phyloP scores from a whole-genome alignment of 2,797 vertebrate genomes.

The Mallotus villosus region DNA sequence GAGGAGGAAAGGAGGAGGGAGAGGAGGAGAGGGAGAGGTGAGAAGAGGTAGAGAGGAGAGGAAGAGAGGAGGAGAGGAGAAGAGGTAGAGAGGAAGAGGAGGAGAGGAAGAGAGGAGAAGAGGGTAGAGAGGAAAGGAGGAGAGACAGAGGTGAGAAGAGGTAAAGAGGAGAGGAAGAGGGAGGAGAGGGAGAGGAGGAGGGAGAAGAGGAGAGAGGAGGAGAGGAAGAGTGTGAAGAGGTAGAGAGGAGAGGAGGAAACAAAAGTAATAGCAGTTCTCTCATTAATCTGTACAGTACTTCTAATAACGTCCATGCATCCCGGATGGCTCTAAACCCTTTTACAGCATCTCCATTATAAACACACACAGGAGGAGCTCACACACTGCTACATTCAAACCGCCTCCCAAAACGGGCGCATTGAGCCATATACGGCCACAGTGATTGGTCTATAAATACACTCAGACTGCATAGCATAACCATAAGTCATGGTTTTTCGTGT shows the following conservation, averaged over 20 bases:
- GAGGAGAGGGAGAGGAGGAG: not conserved
- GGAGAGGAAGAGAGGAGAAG: too few relatives aligned
- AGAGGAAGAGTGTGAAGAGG: too few relatives aligned
- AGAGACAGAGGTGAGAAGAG: too few relatives aligned
- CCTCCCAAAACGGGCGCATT: not conserved
- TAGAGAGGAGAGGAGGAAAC: not conserved
- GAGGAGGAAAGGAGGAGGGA: not conserved
- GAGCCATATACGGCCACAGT: not conserved
- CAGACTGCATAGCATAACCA: too few relatives aligned
- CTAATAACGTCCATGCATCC: too few relatives aligned
- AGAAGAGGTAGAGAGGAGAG: too few relatives aligned
- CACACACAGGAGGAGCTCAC: not conserved
- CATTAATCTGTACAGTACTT: too few relatives aligned
- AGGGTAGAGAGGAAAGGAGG: not conserved
- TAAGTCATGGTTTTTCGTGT: not conserved
- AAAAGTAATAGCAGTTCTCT: not conserved
- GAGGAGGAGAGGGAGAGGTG: not conserved
- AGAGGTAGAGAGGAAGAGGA: not conserved
- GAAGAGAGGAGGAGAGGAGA: too few relatives aligned
- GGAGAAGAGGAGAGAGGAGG: not conserved
- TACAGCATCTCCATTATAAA: slow-evolving; percentile 19
- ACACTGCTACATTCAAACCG: slow-evolving; percentile 13
- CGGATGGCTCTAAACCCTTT: too few relatives aligned
- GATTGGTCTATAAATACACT: slow-evolving; percentile 18
- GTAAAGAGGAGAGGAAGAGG: not conserved